phyloP scores from a whole-genome alignment of 1,140 invertebrate species.

The Aphaenogaster floridana region DNA sequence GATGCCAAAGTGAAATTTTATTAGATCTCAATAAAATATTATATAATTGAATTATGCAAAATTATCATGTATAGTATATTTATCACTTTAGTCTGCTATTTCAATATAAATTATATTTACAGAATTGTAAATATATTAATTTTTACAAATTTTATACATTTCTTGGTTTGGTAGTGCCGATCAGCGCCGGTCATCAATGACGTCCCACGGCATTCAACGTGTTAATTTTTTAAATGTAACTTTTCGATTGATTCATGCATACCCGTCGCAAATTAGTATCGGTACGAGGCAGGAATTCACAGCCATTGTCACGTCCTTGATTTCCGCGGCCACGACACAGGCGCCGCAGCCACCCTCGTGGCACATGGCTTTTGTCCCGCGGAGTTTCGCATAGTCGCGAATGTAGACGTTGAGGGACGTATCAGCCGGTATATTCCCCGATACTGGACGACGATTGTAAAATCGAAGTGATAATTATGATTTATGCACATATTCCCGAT shows the following conservation, averaged over 20 bases:
- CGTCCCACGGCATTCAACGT: too few relatives aligned
- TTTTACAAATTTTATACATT: too few relatives aligned
- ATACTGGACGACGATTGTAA: conserved; percentile 79
- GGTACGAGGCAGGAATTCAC: conserved; percentile 90
- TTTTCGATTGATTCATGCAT: conserved; percentile 77
- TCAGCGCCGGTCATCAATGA: too few relatives aligned
- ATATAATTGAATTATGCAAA: too few relatives aligned
- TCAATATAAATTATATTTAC: too few relatives aligned
- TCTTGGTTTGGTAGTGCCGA: too few relatives aligned
- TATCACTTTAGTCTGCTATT: too few relatives aligned
- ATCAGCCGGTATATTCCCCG: conserved; percentile 83
- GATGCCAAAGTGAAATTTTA: too few relatives aligned
- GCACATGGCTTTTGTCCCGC: conserved; percentile 94
- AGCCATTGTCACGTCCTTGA: conserved; percentile 88
- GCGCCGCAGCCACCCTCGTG: conserved; percentile 94
- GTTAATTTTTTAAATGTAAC: background rate
- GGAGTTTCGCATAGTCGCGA: conserved; percentile 89
- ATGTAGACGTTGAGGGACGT: conserved; percentile 91
- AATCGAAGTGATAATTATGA: background rate
- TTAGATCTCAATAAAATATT: too few relatives aligned
- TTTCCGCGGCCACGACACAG: conserved; percentile 91
- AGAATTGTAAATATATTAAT: too few relatives aligned
- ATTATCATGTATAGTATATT: too few relatives aligned
- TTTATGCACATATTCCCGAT: background rate
- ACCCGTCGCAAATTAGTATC: conserved; percentile 87